Base-by-base conservation (phyloP, 2,888 invertebrate species). In the Machimus atricapillus region DNA sequence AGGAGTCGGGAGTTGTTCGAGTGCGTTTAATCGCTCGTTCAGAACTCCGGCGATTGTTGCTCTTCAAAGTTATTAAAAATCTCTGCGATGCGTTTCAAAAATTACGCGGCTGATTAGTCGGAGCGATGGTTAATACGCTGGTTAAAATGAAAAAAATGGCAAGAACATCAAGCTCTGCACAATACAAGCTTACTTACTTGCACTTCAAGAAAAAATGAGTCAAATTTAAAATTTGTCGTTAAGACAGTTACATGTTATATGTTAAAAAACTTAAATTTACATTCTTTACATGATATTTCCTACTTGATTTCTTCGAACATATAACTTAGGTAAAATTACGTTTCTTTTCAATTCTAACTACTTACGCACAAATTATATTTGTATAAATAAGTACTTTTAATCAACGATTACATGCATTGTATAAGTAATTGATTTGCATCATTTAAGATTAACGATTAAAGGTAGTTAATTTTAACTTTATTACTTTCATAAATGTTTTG, bases 1-100 rank as follows among this genome's bases (percentile, higher is more conserved):
- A 58, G 19, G 52, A 82, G 56, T 27, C 66, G 66, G 52, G 82
- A 82, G 82, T 82, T 82, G 82, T 82, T 82, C 82, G 82, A 82
- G 82, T 82, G 82, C 58, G 82, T 58, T 82, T 82, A 82, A 82
- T 82, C 82, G 23, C 82, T 82, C 82, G 66, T 82, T 82, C 79
- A 79, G n/a, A 82, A 82, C 56, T 82, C 37, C 82, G 14, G 1
- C 58, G 58, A 82, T 82, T 82, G 82, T 82, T 82, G 82, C 82
- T 82, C 82, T 56, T 82, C 82, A 82, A 82, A 82, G 82, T 82
- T 82, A 82, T 82, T 82, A 82, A 82, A 46, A 82, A 58, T 37
- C 31, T 78, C 19, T 16, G 82, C 58, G 66, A 66, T 82, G 82
- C 58, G 31, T 66, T 56, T 37, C 66, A 19, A 82, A 66, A 56